Evolutionary conservation across 2,888 invertebrate genomes (phyloP), one percentile per base, ranked within the genome.

Genomic region (Dicyrtoma fusca): DNA sequence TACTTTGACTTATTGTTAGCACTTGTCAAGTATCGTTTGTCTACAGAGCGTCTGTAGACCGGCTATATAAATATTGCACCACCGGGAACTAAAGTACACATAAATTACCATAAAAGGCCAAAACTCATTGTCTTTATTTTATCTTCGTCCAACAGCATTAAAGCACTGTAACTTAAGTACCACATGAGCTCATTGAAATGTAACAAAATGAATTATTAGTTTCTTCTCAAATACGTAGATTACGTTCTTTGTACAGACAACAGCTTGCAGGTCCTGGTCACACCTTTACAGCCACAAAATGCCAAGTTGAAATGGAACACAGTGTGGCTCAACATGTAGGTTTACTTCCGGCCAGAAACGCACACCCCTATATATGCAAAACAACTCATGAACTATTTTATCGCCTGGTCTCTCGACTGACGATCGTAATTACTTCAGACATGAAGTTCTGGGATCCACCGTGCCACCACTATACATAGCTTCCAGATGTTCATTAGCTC

Each of bases 261-360:
- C n/a, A 19, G 49, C 49, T 19, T 49, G 53, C 21, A 53, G 3
- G 21, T 53, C 3, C 53, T 53, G 11, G 14, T 19, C 26, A 25
- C 25, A 57, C 57, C 57, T 57, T 25, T 14, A 23, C 10, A 21
- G 55, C 19, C 55, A 55, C n/a, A 21, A 14, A 21, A 10, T 11
- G 11, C 23, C 21, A 4, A 25, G 34, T 34, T 34, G 34, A 5
- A 10, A 57, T 26, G 23, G 17, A n/a, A 23, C 19, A 19, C 13
- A 25, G 23, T 25, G 57, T 25, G 25, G 57, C 23, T 11, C 25
- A 21, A 14, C 8, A 8, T 25, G 23, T 57, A 53, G 53, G 4
- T 53, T 53, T 53, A 57, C 57, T 57, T 57, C 57, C 57, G 57
- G 57, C 57, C 57, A 21, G 57, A 57, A 57, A 26, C 14, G 25